Base-by-base conservation (phyloP, 2,113 vertebrate genomes). In the Odontesthes bonariensis region DNA sequence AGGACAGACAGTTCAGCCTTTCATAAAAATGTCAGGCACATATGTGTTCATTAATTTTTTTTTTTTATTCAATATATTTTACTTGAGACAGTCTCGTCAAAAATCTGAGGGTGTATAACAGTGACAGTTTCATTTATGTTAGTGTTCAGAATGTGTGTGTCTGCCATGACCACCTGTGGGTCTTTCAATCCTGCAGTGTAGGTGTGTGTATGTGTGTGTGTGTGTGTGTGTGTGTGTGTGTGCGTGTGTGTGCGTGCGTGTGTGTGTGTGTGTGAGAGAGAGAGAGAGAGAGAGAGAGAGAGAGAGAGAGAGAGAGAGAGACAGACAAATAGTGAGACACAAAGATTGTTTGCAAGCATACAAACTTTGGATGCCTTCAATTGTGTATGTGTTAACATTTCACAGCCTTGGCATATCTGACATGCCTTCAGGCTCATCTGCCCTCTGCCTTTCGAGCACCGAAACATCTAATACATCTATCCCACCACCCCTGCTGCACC, bases 1-100 rank as follows among this genome's bases (percentile, higher is more conserved):
- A 46, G 44, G 51, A 74, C 54, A 59, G 10, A 76, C 57, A 59
- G 19, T 71, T 87, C 17, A 76, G 64, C 75, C 72, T 81, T 82
- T 80, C 65, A 83, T 89, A 68, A 59, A 86, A 66, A 85, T 88
- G 91, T 89, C 90, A 83, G 74, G 72, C n/a, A 49, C 86, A 89
- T 53, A n/a, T 88, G 88, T 64, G 70, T 53, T 35, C 10, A 44
- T 68, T 60, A 42, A 57, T 63, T 20, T 6, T 38, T 38, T 72
- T 72, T 31, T 75, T 75, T 66, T 56, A 46, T 75, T 64, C 63
- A 55, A 33, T 62, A 14, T 27, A 31, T 64, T 75, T 75, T 57
- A 40, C 40, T 64, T 12, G 4, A 53, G 27, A 80, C 20, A 70
- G 20, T 63, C 42, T 46, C 14, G 17, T 63, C 47, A 23, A 69